Conservation (phyloP, 2,797 vertebrate genomes). For the Cheirogaleus major region DNA sequence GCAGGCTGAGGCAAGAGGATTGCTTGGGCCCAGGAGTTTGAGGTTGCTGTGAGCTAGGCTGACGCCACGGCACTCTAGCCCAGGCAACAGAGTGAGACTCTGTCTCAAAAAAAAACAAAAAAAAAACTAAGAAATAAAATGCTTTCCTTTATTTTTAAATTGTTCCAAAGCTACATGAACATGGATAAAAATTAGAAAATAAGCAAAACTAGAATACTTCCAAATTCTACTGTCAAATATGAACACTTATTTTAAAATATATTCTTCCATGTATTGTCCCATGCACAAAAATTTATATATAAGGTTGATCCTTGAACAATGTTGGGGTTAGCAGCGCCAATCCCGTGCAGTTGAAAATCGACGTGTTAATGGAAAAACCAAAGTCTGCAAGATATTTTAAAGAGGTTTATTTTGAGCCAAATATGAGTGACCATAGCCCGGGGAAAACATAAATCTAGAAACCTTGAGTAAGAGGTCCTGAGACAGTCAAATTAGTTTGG, state of each 20-base stretch:
- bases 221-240: constrained; percentile 13
- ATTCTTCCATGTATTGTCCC: neutral
- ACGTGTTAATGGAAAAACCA: neutral
- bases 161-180: neutral
- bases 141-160: neutral
- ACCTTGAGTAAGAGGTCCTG: neutral
- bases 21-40: no score
- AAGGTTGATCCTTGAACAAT: neutral
- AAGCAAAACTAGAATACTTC: constrained; percentile 1
- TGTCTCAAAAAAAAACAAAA: no score
- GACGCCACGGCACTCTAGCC: no score
- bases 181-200: neutral
- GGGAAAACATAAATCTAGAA: neutral
- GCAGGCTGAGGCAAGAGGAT: no score
- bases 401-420: neutral
- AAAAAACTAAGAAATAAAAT: neutral
- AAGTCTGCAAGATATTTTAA: neutral
- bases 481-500: neutral
- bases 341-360: neutral
- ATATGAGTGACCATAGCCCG: neutral
- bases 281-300: neutral
- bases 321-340: neutral
- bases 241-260: neutral
- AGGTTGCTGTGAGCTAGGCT: no score
- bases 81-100: no score